phyloP scores from a whole-genome alignment of 2,888 invertebrate genomes.

The Drosophila falleni region DNA sequence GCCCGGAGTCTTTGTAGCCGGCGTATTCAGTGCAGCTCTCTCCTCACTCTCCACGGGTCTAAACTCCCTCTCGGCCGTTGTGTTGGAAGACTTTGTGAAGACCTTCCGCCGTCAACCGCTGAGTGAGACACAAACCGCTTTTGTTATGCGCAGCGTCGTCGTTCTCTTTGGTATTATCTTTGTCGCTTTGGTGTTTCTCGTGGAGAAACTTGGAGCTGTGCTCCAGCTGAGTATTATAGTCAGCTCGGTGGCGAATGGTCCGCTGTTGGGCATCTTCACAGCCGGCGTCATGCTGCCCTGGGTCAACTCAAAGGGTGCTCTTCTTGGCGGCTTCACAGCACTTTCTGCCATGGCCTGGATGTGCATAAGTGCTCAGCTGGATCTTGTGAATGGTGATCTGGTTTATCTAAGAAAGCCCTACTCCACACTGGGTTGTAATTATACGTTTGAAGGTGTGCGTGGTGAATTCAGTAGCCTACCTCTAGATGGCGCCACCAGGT shows the following conservation, averaged over 20 bases:
- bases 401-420: constrained; percentile 86
- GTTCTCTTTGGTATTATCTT: constrained; percentile 88
- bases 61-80: constrained; percentile 91
- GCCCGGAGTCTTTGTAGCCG: constrained; percentile 95
- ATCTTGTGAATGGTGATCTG: constrained; percentile 86
- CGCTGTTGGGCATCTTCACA: constrained; percentile 89
- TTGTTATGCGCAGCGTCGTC: constrained; percentile 89
- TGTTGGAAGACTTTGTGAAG: constrained; percentile 90
- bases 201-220: constrained; percentile 90
- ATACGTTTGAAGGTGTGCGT: constrained; percentile 84
- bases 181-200: constrained; percentile 88
- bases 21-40: constrained; percentile 95
- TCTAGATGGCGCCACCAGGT: constrained; percentile 61
- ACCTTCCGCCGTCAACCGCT: constrained; percentile 86
- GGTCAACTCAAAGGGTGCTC: constrained; percentile 88
- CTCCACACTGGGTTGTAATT: constrained; percentile 86
- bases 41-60: constrained; percentile 92
- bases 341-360: constrained; percentile 87
- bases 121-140: constrained; percentile 87
- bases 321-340: constrained; percentile 86
- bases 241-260: constrained; percentile 89
- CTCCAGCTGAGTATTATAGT: constrained; percentile 89
- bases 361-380: constrained; percentile 86
- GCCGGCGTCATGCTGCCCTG: constrained; percentile 90
- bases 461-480: constrained; percentile 76